Percentiles rank a stretch among this genome's conserved stretches.
These are phyloP conservation scores for Drosophila setifemur DNA, from an alignment of 1,140 invertebrate species.

Conservation along the genomic window DNA sequence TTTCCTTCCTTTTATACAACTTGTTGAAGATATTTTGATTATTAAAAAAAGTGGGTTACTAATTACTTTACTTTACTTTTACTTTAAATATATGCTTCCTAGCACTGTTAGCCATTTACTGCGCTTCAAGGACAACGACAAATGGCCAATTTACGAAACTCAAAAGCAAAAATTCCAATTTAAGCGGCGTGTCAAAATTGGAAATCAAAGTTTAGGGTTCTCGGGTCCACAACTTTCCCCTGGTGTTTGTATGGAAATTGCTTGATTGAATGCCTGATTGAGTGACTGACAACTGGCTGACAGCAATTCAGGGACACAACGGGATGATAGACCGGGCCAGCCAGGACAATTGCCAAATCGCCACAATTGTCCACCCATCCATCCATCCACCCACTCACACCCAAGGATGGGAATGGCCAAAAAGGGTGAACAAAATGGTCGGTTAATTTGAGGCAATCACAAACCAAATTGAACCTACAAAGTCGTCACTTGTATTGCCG, in stretches of 20 bases:
- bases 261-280: constrained; percentile 75
- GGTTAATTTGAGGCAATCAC: constrained; percentile 77
- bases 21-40: too few species aligned
- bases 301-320: background rate
- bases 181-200: constrained; percentile 71
- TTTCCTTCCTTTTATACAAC: too few species aligned
- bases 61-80: too few species aligned
- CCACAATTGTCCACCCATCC: constrained; percentile 19
- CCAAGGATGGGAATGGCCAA: background rate
- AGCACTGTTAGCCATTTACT: too few species aligned
- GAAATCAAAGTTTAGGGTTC: constrained; percentile 68
- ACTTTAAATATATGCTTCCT: too few species aligned
- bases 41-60: too few species aligned
- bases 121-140: constrained; percentile 7
- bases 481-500: constrained; percentile 4
- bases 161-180: constrained; percentile 67
- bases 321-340: background rate
- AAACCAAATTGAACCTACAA: constrained; percentile 57
- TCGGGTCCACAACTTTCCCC: constrained; percentile 36
- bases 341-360: constrained; percentile 70
- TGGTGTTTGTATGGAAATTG: constrained; percentile 54
- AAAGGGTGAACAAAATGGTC: constrained; percentile 49
- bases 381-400: constrained; percentile 1
- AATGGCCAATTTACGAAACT: constrained; percentile 19
- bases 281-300: constrained; percentile 50